Conservation (phyloP, 2,888 invertebrate genomes). For the Mythimna albipuncta region DNA sequence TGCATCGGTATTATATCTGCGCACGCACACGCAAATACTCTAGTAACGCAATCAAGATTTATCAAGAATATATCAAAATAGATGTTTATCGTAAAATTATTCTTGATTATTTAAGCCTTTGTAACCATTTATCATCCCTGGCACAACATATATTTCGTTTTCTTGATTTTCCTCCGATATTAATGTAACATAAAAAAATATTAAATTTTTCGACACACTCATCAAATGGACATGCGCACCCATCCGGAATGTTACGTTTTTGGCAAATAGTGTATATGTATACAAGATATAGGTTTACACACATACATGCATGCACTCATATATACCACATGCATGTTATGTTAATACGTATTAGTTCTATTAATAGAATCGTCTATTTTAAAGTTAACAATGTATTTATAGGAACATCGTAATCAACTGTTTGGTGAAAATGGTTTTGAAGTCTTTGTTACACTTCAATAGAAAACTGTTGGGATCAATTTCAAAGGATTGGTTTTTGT, state of each 20-base stretch:
- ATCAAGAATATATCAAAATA: too few relatives aligned
- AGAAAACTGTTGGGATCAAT: too few relatives aligned
- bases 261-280: conserved; percentile 67
- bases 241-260: conserved; percentile 75
- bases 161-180: not conserved
- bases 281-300: conserved; percentile 25
- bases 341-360: conserved; percentile 33
- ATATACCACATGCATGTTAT: conserved; percentile 13
- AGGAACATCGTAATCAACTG: not conserved
- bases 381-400: conserved; percentile 4
- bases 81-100: too few relatives aligned
- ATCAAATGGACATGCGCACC: conserved; percentile 63
- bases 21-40: too few relatives aligned
- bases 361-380: conserved; percentile 37
- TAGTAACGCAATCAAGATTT: too few relatives aligned
- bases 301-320: conserved; percentile 14
- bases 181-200: not conserved
- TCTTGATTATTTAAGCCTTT: too few relatives aligned
- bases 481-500: not conserved
- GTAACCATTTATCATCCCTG: too few relatives aligned
- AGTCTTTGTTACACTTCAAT: not conserved
- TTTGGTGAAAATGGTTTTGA: not conserved
- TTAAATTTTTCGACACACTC: conserved; percentile 53
- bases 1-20: too few relatives aligned
- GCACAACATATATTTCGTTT: not conserved